phyloP scores from a whole-genome alignment of 2,113 vertebrate species.

The Tragelaphus strepsiceros region DNA sequence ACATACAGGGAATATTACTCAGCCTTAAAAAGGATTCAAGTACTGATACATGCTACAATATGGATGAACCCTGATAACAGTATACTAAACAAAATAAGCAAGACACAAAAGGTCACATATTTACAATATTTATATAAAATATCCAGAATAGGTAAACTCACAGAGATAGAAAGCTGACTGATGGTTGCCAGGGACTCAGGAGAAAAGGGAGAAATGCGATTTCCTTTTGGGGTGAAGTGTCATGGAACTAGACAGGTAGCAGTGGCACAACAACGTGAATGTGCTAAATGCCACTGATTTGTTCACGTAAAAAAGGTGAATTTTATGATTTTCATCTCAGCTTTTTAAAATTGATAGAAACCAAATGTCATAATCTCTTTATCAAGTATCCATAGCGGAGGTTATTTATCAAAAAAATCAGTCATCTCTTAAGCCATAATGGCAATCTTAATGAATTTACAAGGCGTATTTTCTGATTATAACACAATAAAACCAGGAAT shows the following conservation, averaged over 20 bases:
- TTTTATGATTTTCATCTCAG: neutral
- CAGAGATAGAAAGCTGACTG: neutral
- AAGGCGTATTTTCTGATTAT: neutral
- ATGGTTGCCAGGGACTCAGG: neutral
- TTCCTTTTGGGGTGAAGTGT: neutral
- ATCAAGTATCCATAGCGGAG: neutral
- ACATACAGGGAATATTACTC: neutral
- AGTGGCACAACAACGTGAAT: neutral
- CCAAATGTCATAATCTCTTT: neutral
- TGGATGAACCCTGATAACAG: neutral
- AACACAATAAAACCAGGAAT: neutral
- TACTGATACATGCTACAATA: neutral
- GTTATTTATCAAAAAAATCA: neutral
- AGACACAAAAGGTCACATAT: neutral
- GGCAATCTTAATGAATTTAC: neutral
- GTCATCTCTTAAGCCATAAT: neutral
- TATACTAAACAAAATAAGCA: neutral
- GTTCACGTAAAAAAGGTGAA: neutral
- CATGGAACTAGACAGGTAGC: neutral
- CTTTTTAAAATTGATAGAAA: neutral
- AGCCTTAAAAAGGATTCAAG: neutral
- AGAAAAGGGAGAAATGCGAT: neutral
- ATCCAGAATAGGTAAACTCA: neutral
- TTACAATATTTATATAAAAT: neutral
- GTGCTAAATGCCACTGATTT: neutral